Percentiles rank a stretch among this genome's conserved stretches.
These are phyloP conservation scores for Drosophila merina DNA, from an alignment of 2,888 invertebrate genomes.

Conservation along the genomic window DNA sequence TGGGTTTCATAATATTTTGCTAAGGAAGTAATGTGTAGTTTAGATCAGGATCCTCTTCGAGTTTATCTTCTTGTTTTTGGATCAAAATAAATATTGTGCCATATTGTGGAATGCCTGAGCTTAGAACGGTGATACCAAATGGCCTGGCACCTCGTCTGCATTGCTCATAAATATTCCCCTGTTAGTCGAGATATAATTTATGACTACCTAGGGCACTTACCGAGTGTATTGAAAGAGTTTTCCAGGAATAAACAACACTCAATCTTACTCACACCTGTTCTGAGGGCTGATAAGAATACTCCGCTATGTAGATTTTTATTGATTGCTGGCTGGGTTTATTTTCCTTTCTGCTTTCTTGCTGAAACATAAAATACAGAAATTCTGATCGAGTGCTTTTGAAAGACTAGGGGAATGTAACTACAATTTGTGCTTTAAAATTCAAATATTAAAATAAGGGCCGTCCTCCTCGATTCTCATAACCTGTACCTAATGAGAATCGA, in stretches of 20 bases:
- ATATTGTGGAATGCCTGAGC: conserved; percentile 19
- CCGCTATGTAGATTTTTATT: conserved; percentile 22
- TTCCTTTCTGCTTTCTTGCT: not conserved
- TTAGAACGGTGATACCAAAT: not conserved
- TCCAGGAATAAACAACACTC: conserved; percentile 11
- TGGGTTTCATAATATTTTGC: not conserved
- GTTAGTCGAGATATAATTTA: conserved; percentile 31
- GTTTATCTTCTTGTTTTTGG: not conserved
- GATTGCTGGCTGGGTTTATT: conserved; percentile 16
- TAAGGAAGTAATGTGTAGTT: too few species aligned
- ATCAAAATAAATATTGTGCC: conserved; percentile 36
- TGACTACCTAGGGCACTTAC: conserved; percentile 22
- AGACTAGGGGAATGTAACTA: too few species aligned
- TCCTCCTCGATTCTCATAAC: too few species aligned
- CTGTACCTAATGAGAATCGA: too few species aligned
- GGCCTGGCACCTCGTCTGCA: conserved; percentile 6
- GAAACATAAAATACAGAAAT: not conserved
- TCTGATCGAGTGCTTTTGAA: too few species aligned
- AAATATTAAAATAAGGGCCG: too few species aligned
- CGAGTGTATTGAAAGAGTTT: not conserved
- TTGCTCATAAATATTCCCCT: conserved; percentile 21
- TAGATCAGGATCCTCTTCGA: too few species aligned
- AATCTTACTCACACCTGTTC: conserved; percentile 8
- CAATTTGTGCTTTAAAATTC: too few species aligned
- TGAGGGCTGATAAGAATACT: conserved; percentile 11